Evolutionary conservation across 2,797 vertebrate species (phyloP).

Genomic region (Gobionotothen gibberifrons): DNA sequence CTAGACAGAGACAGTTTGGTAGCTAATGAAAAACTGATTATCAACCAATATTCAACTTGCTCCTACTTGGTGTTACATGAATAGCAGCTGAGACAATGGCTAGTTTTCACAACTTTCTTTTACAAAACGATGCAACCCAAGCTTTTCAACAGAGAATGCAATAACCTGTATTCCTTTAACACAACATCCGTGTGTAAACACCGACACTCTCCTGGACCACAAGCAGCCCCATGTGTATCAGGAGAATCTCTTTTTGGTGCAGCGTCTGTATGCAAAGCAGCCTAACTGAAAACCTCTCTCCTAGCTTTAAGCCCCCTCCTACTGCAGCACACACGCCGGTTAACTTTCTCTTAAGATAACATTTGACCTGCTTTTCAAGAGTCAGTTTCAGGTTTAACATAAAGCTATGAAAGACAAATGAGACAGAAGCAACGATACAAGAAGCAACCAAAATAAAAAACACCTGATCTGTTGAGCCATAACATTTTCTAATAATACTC

Average conservation of each 20-base stretch:
- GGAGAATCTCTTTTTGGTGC: constrained; percentile 19
- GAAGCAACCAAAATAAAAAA: not conserved
- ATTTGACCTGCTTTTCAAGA: constrained; percentile 32
- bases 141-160: constrained; percentile 1
- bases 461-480: not conserved
- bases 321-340: constrained; percentile 18
- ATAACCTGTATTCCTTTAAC: not conserved
- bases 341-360: constrained; percentile 31
- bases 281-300: constrained; percentile 48
- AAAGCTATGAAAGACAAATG: not conserved
- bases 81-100: not conserved
- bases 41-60: not conserved
- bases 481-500: not conserved
- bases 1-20: not conserved
- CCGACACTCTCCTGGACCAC: constrained; percentile 8
- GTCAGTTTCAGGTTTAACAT: not conserved
- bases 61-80: not conserved
- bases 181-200: not conserved
- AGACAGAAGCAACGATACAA: not conserved
- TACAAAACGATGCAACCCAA: not conserved
- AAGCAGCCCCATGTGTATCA: constrained; percentile 32
- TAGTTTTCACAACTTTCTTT: not conserved
- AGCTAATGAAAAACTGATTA: not conserved
- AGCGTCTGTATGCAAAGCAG: constrained; percentile 72
- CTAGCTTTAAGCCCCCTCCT: constrained; percentile 14